Evolutionary conservation across 2,888 invertebrate species (phyloP), one percentile per base, ranked within the genome.

Genomic region (Stenichneumon culpator): DNA sequence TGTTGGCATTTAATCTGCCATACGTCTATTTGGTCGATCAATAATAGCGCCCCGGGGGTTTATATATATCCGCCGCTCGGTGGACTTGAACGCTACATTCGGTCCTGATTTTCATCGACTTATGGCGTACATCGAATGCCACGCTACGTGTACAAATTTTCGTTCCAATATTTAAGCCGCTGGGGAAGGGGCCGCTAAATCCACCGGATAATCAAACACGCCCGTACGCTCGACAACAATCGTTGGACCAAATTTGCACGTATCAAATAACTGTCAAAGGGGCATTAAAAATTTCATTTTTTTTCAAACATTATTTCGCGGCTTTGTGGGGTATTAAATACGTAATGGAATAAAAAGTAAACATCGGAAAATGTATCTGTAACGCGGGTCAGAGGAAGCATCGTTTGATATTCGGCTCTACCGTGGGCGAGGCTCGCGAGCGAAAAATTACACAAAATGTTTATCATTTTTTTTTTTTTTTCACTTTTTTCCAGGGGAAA

Each of bases 11-110:
- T 79, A 74, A 84, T 74, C 74, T 78, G 70, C 73, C 65, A 57
- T 79, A 44, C 47, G 82, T 84, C 84, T 74, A 79, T 84, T 78
- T 70, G 68, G 32, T 22, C 36, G 74, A 84, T 82, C 84, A 70
- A 79, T 75, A 79, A 84, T 79, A 70, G 78, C 72, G 28, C 28
- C 25, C 14, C 25, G 44, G 50, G 68, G 47, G 57, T 69, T 11
- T 39, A 44, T 69, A 57, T 36, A 32, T 52, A 70, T 22, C 73
- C 57, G 63, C 47, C 9, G 16, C 47, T 57, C 73, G 36, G 72
- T 67, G 67, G 54, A 32, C 57, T 22, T 25, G 25, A 57, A 57
- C 22, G 22, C 22, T 9, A 4, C 57, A 14, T 57, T 9, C 22
- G 22, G 25, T 57, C 25, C 14, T 57, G 14, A 25, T 22, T 57